Evolutionary conservation across 2,797 vertebrate genomes (phyloP), one percentile per base, ranked within the genome.

Genomic region (Muraenolepis orangiensis): DNA sequence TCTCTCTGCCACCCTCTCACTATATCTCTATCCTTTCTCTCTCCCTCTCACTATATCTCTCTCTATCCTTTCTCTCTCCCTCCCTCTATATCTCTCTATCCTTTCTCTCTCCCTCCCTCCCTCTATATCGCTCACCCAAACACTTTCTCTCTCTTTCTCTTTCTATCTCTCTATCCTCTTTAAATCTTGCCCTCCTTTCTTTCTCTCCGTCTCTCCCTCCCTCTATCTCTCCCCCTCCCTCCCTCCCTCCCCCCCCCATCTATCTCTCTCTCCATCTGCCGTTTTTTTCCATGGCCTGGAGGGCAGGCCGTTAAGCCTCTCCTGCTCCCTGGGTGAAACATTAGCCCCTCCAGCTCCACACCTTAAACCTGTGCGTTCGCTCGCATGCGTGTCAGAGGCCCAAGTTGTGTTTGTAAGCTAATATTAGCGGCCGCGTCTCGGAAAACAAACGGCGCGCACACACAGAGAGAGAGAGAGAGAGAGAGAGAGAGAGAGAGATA

Each of bases 281-380:
- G 66, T 71, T 72, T 74, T 67, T 77, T 71, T 77, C 69, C 64
- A 38, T 70, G 76, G 81, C 87, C 78, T 74, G 28, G 75, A 82
- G 82, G 80, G 82, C 80, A 72, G 46, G 64, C 80, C 82, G 73
- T 77, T 29, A 32, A n/a, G 51, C 51, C 82, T 74, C 51, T 34
- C 79, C 77, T 71, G 76, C 77, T 78, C 73, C 81, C 86, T 79
- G 81, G 74, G 87, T 92, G 92, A 90, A 91, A 92, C 88, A 91
- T 92, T 93, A 93, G 89, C 87, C 83, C 74, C 23, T 14, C 20
- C 51, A 8, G 66, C 79, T 87, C 76, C 77, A 85, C 86, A 89
- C 83, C 82, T 87, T 82, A 89, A 87, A 89, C 88, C 76, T 70
- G 64, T 79, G 74, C 70, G 68, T 26, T 31, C 64, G 42, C 61